Percentiles rank a stretch among this genome's conserved stretches.
Evolutionary conservation across 2,888 invertebrate genomes (phyloP).

Genomic region (Oxycera nigricornis): DNA sequence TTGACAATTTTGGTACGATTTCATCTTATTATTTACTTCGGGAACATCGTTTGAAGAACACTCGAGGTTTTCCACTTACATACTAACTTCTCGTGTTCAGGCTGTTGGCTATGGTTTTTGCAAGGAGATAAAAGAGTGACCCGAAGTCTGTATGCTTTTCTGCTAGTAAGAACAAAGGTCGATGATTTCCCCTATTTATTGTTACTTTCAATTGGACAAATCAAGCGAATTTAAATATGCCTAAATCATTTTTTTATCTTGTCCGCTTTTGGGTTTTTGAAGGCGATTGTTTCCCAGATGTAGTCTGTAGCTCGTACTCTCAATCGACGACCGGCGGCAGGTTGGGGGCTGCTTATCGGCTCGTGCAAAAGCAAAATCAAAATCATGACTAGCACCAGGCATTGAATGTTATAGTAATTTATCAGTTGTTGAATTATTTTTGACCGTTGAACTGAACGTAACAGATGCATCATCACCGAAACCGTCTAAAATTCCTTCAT

Average conservation of each 20-base stretch:
- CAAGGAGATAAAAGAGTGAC: not conserved
- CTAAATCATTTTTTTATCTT: not conserved
- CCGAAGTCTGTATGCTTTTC: not conserved
- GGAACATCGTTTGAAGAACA: slow-evolving; percentile 47
- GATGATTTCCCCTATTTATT: not conserved
- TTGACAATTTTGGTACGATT: slow-evolving; percentile 46
- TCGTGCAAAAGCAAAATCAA: slow-evolving; percentile 40
- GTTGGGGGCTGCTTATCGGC: not conserved
- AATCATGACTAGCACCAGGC: slow-evolving; percentile 58
- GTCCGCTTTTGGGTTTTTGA: not conserved
- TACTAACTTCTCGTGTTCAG: not conserved
- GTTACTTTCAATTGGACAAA: not conserved
- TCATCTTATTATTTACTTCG: slow-evolving; percentile 47
- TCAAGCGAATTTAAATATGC: not conserved
- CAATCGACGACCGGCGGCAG: not conserved
- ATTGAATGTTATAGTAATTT: slow-evolving; percentile 61
- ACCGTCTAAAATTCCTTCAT: slow-evolving; percentile 44
- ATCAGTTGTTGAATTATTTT: slow-evolving; percentile 56
- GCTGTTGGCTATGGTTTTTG: not conserved
- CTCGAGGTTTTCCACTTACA: not conserved
- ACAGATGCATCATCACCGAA: slow-evolving; percentile 44
- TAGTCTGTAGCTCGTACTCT: slow-evolving; percentile 36
- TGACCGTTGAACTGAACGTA: slow-evolving; percentile 49
- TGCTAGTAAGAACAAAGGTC: not conserved
- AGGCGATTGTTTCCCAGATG: slow-evolving; percentile 38